Evolutionary conservation across 2,888 invertebrate species (phyloP).

Genomic region (Homarus gammarus): DNA sequence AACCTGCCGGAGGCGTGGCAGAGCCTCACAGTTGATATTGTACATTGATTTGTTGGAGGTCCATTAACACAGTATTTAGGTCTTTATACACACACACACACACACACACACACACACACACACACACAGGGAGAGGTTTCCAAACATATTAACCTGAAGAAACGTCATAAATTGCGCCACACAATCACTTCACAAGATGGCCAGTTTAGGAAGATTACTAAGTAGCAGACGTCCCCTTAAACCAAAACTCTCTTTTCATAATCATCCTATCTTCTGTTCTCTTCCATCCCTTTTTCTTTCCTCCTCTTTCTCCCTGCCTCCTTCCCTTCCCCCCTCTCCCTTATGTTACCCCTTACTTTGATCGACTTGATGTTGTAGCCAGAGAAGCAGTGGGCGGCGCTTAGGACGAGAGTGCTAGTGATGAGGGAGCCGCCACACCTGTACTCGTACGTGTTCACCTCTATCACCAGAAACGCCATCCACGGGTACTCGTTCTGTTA

Average conservation of each 20-base stretch:
- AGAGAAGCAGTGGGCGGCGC: constrained; percentile 64
- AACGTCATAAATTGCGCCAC: too few species aligned
- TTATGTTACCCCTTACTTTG: constrained; percentile 28
- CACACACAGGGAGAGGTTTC: too few species aligned
- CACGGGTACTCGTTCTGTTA: constrained; percentile 54
- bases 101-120: background rate
- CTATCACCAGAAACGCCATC: constrained; percentile 42
- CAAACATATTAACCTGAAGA: too few species aligned
- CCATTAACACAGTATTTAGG: background rate
- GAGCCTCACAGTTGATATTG: background rate
- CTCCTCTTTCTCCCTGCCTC: too few species aligned
- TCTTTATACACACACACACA: too few species aligned
- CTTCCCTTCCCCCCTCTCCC: background rate
- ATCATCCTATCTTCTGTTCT: background rate
- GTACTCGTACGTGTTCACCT: background rate
- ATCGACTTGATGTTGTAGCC: constrained; percentile 17
- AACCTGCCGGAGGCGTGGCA: constrained; percentile 23
- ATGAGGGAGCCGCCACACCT: constrained; percentile 70
- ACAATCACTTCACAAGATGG: too few species aligned
- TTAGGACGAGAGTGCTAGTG: constrained; percentile 15
- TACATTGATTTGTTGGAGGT: background rate
- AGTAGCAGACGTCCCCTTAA: too few species aligned
- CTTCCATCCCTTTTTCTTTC: too few species aligned
- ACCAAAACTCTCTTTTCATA: background rate
- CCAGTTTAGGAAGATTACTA: too few species aligned